phyloP scores from a whole-genome alignment of 2,113 vertebrate species.

The Tachuris rubrigastra region DNA sequence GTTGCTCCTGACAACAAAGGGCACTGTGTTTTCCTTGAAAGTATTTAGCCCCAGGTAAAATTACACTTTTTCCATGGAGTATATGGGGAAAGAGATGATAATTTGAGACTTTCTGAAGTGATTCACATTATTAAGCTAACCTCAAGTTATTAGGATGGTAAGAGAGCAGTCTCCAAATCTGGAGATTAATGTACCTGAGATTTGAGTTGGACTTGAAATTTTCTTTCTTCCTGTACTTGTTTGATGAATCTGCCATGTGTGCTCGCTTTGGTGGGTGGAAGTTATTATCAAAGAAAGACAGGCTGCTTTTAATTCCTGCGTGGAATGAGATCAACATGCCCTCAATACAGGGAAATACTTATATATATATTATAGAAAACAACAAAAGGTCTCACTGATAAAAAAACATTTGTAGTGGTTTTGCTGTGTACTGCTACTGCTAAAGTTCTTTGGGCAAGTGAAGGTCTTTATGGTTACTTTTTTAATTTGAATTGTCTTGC shows the following conservation, averaged over 20 bases:
- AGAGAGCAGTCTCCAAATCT: constrained; percentile 10
- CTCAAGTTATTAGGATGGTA: constrained; percentile 44
- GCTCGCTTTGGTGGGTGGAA: constrained; percentile 34
- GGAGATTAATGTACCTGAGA: constrained; percentile 29
- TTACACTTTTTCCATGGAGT: constrained; percentile 25
- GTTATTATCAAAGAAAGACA: constrained; percentile 23
- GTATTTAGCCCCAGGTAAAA: constrained; percentile 23
- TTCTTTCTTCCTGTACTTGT: constrained; percentile 2
- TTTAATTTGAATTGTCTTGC: neutral
- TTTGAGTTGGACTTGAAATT: constrained; percentile 8
- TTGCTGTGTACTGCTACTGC: neutral
- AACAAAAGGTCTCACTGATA: neutral
- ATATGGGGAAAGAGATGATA: neutral
- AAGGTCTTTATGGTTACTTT: neutral
- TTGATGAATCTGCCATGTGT: constrained; percentile 14
- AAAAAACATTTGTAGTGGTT: neutral
- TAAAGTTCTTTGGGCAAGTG: neutral
- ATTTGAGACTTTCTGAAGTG: constrained; percentile 37
- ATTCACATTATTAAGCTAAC: constrained; percentile 41
- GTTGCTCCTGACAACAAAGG: constrained; percentile 49
- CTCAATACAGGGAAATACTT: neutral
- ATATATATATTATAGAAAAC: neutral
- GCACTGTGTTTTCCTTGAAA: neutral
- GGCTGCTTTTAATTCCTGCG: constrained; percentile 1
- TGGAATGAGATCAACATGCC: neutral